Evolutionary conservation across 2,797 vertebrate species (phyloP), one percentile per base, ranked within the genome.

Genomic region (Falco biarmicus): DNA sequence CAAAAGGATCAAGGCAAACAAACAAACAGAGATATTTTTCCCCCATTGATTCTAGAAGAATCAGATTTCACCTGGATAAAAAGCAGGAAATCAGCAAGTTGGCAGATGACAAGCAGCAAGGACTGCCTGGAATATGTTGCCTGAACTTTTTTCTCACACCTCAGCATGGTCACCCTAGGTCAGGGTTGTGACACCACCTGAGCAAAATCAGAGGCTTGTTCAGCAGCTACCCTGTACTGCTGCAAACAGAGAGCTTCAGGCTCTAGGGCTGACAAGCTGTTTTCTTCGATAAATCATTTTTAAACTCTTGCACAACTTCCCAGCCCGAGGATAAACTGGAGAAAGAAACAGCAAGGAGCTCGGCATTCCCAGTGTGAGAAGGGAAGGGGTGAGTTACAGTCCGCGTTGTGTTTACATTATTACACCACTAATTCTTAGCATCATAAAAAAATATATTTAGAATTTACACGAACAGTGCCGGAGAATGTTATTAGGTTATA

Each of bases 361-460:
- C 13, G 1, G n/a, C 78, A n/a, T 48, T 56, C 64, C 65, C 59
- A 15, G 31, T 3, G 41, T 6, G 2, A 47, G 78, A 82, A 37
- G 53, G 34, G n/a, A 71, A 71, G 45, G 64, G n/a, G 64, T 97
- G 97, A 98, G 95, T 98, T 98, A 98, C 82, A 92, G 93, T 50
- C 87, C 81, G 54, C 1, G 0, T 16, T 60, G 84, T 95, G 93
- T 97, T 97, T 97, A 97, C 54, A 85, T 96, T 97, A 98, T 96
- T 96, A 96, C 57, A 68, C 89, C 92, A 95, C 97, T 98, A 97
- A 98, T 98, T 98, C 95, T 95, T 84, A 69, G 9, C 13, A 29
- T 78, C 94, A 70, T 97, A 96, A 97, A 95, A 95, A 95, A 95
- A 91, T 76, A 94, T 80, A 94, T 90, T 63, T 96, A 66, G 90